phyloP scores from a whole-genome alignment of 2,113 vertebrate genomes.

The Carlito syrichta region DNA sequence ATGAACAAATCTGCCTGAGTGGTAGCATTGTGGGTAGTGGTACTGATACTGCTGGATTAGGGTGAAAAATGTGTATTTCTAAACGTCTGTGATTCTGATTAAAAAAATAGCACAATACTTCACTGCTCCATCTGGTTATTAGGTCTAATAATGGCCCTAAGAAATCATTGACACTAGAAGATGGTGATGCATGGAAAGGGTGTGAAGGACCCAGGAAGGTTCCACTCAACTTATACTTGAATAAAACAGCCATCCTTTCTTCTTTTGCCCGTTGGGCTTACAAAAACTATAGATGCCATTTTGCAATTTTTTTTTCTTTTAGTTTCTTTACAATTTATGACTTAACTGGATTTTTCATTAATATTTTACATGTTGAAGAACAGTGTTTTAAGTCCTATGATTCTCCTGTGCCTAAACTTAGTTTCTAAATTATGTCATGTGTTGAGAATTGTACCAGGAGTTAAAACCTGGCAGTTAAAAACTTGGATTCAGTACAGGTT shows the following conservation, averaged over 20 bases:
- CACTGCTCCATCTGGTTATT: background rate
- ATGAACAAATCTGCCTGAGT: background rate
- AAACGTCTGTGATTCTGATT: background rate
- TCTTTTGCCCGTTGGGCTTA: background rate
- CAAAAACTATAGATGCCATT: background rate
- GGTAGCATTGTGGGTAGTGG: background rate
- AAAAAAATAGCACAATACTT: background rate
- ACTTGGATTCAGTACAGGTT: background rate
- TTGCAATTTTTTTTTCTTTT: background rate
- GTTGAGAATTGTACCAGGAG: background rate
- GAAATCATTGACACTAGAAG: background rate
- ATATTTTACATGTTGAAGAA: background rate
- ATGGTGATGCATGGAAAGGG: background rate
- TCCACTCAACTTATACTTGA: background rate
- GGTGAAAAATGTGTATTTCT: background rate
- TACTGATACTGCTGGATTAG: background rate
- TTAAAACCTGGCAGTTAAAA: constrained; percentile 34
- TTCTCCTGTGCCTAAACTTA: constrained; percentile 34
- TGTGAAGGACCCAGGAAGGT: background rate
- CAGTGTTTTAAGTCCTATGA: constrained; percentile 13
- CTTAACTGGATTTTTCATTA: constrained; percentile 38
- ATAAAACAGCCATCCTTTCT: background rate
- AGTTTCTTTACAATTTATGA: constrained; percentile 6
- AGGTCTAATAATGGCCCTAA: background rate
- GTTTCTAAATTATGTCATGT: constrained; percentile 47